Evolutionary conservation across 2,888 invertebrate genomes (phyloP), one percentile per base, ranked within the genome.

Genomic region (Thecophora atra): DNA sequence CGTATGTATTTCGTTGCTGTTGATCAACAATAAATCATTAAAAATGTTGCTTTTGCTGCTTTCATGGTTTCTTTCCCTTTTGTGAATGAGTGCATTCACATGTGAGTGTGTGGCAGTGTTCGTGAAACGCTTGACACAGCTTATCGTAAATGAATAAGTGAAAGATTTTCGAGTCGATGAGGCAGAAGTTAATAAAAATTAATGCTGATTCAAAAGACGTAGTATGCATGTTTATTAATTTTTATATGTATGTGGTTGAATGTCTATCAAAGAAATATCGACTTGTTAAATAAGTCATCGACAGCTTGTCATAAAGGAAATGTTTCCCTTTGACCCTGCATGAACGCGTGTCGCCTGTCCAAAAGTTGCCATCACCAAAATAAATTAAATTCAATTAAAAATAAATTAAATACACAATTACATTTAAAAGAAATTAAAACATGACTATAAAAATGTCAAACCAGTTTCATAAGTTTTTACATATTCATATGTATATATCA

Each of bases 11-110:
- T 56, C 13, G 21, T 21, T 56, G 13, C 19, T 56, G 26, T 56
- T 58, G 15, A 28, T 58, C 58, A 26, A 58, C 15, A 54, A 67
- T 26, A 67, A 67, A 54, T 67, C 66, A 30, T 54, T 54, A 52
- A 54, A 67, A 54, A 19, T 67, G 66, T 17, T 54, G 19, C 15
- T 26, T 47, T 28, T 28, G 13, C 28, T 58, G 28, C 8, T 26
- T 24, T 26, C 28, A 4, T 2, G 13, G 28, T 58, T 58, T 37
- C 37, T 37, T 37, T 37, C 37, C 11, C 37, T 37, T 11, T 2
- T 63, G 42, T 44, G 26, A 19, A 8, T 64, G 19, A 4, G 24
- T 26, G 0, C 44, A 0, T 63, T 5, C 15, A 11, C 44, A 19
- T 63, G 63, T 63, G 63, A 2, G n/a, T 37, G 44, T 15, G 44